Evolutionary conservation across 2,797 vertebrate genomes (phyloP).

Genomic region (Huso huso): DNA sequence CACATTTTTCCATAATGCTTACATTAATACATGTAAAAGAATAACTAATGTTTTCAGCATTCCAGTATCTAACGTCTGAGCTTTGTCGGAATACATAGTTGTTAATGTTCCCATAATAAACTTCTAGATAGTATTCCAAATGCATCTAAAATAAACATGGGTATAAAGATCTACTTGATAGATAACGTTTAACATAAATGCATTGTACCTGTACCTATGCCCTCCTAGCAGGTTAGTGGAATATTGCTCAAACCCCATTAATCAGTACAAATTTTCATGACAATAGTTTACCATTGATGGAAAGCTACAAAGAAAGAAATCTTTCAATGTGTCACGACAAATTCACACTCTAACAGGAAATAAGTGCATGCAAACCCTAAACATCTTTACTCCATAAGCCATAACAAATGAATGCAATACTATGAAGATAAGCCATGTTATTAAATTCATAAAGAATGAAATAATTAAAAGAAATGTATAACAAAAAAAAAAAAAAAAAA

Average conservation of each 20-base stretch:
- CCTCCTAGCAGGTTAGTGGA: constrained; percentile 4
- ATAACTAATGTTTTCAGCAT: constrained; percentile 31
- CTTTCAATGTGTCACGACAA: constrained; percentile 2
- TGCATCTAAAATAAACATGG: constrained; percentile 15
- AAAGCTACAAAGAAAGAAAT: constrained; percentile 11
- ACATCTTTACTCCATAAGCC: constrained; percentile 17
- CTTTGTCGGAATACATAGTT: constrained; percentile 8
- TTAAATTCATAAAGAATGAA: constrained; percentile 17
- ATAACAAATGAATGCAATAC: constrained; percentile 27
- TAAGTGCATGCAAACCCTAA: constrained; percentile 23
- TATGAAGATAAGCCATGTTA: constrained; percentile 18
- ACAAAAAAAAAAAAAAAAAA: constrained; percentile 21
- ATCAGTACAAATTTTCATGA: constrained; percentile 7
- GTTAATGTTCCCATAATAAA: neutral
- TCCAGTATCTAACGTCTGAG: constrained; percentile 23
- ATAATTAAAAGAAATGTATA: too few species aligned
- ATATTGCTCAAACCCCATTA: constrained; percentile 6
- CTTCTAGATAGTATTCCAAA: constrained; percentile 17
- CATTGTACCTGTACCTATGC: constrained; percentile 12
- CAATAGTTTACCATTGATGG: constrained; percentile 10
- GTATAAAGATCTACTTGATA: constrained; percentile 14
- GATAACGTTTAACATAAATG: constrained; percentile 11
- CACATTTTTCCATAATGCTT: constrained; percentile 46
- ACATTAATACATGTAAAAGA: constrained; percentile 42
- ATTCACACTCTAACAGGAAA: constrained; percentile 3